phyloP scores from a whole-genome alignment of 2,797 vertebrate species.

The Gadopsis marmoratus region DNA sequence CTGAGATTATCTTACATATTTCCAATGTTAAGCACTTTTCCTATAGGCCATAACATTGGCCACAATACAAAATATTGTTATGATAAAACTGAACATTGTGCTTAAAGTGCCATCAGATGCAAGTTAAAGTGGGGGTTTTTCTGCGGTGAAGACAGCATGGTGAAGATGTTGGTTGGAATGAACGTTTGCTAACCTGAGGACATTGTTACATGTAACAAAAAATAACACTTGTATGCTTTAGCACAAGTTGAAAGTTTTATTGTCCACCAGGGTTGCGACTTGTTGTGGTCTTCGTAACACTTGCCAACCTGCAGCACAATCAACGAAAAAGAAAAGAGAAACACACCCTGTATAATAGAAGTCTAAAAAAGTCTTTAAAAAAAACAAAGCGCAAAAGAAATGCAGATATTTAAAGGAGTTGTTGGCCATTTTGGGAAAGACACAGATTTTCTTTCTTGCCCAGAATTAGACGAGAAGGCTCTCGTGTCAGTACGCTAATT shows the following conservation, averaged over 20 bases:
- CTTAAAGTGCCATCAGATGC: slow-evolving; percentile 8
- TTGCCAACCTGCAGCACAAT: slow-evolving; percentile 53
- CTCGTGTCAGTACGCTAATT: background rate
- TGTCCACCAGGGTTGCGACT: slow-evolving; percentile 24
- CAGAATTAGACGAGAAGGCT: background rate
- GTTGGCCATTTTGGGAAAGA: background rate
- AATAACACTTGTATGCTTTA: slow-evolving; percentile 10
- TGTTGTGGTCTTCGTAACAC: slow-evolving; percentile 19
- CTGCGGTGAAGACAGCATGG: background rate
- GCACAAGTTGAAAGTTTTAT: slow-evolving; percentile 20
- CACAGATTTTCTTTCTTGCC: background rate
- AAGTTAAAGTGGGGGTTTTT: background rate
- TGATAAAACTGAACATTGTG: background rate
- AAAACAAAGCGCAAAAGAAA: background rate
- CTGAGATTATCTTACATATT: background rate
- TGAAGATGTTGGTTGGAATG: slow-evolving; percentile 1
- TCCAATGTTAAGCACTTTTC: slow-evolving; percentile 11
- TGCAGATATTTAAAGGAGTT: background rate
- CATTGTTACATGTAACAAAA: slow-evolving; percentile 2
- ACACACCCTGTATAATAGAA: background rate
- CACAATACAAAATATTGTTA: background rate
- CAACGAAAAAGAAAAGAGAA: background rate
- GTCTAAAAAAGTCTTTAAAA: background rate
- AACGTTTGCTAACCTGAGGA: background rate
- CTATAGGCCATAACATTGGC: background rate